phyloP scores from a whole-genome alignment of 2,113 vertebrate species.

The Gnathonemus echidnorhynchus region DNA sequence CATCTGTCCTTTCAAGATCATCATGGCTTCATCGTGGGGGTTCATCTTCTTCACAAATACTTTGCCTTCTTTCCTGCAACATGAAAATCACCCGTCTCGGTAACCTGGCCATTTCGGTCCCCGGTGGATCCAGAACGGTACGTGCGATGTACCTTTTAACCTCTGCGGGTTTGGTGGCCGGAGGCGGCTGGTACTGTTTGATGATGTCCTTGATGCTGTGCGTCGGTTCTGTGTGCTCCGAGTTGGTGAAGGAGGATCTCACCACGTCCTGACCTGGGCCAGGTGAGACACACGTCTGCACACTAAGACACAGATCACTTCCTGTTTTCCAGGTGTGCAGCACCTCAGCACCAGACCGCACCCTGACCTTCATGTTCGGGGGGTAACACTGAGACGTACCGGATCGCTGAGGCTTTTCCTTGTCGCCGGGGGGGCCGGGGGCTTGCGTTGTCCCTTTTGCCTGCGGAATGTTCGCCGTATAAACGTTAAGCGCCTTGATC shows the following conservation, averaged over 20 bases:
- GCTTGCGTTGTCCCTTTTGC: conserved; percentile 31
- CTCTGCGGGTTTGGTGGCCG: conserved; percentile 38
- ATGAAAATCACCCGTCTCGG: not conserved
- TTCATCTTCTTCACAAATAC: conserved; percentile 73
- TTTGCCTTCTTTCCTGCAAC: conserved; percentile 60
- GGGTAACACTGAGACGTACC: conserved; percentile 35
- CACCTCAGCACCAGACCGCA: not conserved
- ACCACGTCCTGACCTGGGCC: conserved; percentile 61
- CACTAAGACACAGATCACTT: not conserved
- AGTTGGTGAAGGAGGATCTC: conserved; percentile 62
- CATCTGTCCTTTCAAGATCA: conserved; percentile 83
- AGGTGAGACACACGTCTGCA: not conserved
- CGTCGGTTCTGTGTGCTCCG: conserved; percentile 71
- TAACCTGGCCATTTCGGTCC: not conserved
- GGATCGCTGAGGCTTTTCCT: conserved; percentile 41
- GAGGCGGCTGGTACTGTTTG: conserved; percentile 73
- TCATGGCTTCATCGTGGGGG: conserved; percentile 84
- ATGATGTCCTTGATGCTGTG: conserved; percentile 88
- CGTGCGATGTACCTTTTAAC: conserved; percentile 51
- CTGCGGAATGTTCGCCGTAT: conserved; percentile 16
- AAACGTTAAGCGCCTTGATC: not conserved
- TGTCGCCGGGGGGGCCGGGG: conserved; percentile 29
- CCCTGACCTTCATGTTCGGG: not conserved
- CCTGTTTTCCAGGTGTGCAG: not conserved
- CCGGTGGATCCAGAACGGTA: not conserved